phyloP scores from a whole-genome alignment of 2,888 invertebrate species.

The Eurytoma californica region DNA sequence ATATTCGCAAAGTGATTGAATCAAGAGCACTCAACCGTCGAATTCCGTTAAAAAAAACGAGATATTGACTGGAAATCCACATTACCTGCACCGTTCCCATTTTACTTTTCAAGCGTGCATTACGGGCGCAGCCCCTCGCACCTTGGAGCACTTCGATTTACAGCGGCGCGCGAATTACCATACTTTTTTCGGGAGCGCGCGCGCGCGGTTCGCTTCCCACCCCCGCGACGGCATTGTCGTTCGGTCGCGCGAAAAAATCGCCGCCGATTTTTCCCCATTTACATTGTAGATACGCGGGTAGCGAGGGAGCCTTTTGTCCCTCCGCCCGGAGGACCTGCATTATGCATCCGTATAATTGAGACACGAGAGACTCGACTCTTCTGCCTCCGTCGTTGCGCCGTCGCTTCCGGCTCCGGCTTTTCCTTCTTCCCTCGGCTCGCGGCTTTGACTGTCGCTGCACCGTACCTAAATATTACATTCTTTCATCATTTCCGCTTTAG shows the following conservation, averaged over 20 bases:
- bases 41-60: too few relatives aligned
- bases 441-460: too few relatives aligned
- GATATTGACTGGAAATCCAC: too few relatives aligned
- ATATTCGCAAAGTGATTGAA: too few relatives aligned
- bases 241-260: slow-evolving; percentile 22
- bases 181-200: too few relatives aligned
- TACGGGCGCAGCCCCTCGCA: too few relatives aligned
- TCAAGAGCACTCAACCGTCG: too few relatives aligned
- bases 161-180: too few relatives aligned
- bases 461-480: slow-evolving; percentile 20
- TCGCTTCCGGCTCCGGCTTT: background rate
- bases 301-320: background rate
- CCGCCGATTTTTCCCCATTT: slow-evolving; percentile 34
- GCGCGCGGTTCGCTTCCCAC: too few relatives aligned
- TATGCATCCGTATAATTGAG: slow-evolving; percentile 46
- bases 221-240: slow-evolving; percentile 1
- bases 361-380: slow-evolving; percentile 16
- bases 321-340: background rate
- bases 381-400: background rate
- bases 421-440: background rate
- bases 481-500: background rate
- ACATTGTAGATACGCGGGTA: slow-evolving; percentile 23
- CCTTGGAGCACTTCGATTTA: too few relatives aligned
- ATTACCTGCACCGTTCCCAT: too few relatives aligned
- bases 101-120: too few relatives aligned